A percentile compares a stretch with the other conserved stretches of the same genome.
Evolutionary conservation across 2,797 vertebrate genomes (phyloP).

Genomic region (Crenichthys baileyi): DNA sequence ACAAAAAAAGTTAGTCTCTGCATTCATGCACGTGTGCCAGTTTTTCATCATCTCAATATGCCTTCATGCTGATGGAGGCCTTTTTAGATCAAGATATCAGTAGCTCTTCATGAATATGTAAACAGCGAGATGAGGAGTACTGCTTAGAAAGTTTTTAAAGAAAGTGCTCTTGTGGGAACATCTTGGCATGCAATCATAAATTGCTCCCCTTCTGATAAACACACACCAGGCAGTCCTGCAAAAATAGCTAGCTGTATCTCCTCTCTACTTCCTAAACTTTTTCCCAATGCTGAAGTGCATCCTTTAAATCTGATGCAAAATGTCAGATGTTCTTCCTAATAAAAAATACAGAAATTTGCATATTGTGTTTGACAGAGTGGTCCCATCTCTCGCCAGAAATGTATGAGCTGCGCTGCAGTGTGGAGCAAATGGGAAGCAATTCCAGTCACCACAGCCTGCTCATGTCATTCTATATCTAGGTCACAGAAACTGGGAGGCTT

Average conservation of each 20-base stretch:
- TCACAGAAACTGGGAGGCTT: slow-evolving; percentile 62
- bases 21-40: slow-evolving; percentile 18
- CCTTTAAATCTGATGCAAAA: slow-evolving; percentile 44
- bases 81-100: slow-evolving; percentile 49
- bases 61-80: slow-evolving; percentile 58
- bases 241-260: slow-evolving; percentile 4
- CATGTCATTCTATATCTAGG: slow-evolving; percentile 68
- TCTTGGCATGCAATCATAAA: slow-evolving; percentile 28
- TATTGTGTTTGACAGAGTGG: slow-evolving; percentile 56
- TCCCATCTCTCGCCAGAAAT: slow-evolving; percentile 49
- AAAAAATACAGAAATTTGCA: slow-evolving; percentile 60
- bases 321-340: slow-evolving; percentile 41
- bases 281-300: slow-evolving; percentile 18
- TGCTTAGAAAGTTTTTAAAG: slow-evolving; percentile 23
- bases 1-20: slow-evolving; percentile 4
- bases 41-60: slow-evolving; percentile 63
- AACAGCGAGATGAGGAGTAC: slow-evolving; percentile 32
- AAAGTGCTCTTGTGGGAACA: slow-evolving; percentile 47
- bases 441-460: slow-evolving; percentile 61
- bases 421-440: slow-evolving; percentile 57
- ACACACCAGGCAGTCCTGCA: slow-evolving; percentile 15
- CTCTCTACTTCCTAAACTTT: slow-evolving; percentile 29
- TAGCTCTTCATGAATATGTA: slow-evolving; percentile 65
- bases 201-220: slow-evolving; percentile 13
- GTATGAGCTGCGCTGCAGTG: slow-evolving; percentile 49